These are phyloP conservation scores for Artibeus lituratus DNA, from an alignment of 2,797 vertebrate genomes.

Conservation along the genomic window DNA sequence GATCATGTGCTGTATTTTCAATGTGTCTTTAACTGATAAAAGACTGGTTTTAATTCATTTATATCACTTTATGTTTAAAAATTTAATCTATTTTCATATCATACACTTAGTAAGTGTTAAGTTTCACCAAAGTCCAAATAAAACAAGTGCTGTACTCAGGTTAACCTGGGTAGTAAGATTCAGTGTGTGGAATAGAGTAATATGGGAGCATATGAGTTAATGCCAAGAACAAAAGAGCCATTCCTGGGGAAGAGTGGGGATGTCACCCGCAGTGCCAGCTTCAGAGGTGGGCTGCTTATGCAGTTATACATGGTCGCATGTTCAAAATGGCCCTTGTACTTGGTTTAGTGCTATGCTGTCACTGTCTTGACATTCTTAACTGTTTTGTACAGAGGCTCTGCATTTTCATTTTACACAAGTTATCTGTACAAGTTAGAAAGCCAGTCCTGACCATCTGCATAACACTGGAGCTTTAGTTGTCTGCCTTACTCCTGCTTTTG, in stretches of 20 bases:
- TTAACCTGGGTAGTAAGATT: neutral
- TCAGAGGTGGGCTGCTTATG: neutral
- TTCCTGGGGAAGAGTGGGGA: neutral
- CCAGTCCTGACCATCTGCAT: neutral
- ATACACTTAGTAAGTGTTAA: neutral
- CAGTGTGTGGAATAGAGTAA: neutral
- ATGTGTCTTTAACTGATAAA: neutral
- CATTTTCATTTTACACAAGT: neutral
- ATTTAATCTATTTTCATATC: neutral
- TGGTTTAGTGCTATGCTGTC: neutral
- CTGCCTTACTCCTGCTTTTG: neutral
- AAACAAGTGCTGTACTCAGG: neutral
- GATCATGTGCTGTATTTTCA: neutral
- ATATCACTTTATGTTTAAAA: neutral
- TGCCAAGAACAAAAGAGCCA: neutral
- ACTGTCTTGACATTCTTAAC: neutral
- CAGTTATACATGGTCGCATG: neutral
- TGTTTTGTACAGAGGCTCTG: neutral
- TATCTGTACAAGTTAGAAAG: neutral
- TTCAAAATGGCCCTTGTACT: neutral
- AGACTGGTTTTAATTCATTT: neutral
- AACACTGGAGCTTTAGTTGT: neutral
- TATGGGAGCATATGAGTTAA: neutral
- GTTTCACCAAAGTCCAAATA: neutral
- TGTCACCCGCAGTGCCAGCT: neutral